These are phyloP conservation scores for Ctenosaura bakeri DNA, from an alignment of 2,797 vertebrate genomes.

Conservation along the genomic window DNA sequence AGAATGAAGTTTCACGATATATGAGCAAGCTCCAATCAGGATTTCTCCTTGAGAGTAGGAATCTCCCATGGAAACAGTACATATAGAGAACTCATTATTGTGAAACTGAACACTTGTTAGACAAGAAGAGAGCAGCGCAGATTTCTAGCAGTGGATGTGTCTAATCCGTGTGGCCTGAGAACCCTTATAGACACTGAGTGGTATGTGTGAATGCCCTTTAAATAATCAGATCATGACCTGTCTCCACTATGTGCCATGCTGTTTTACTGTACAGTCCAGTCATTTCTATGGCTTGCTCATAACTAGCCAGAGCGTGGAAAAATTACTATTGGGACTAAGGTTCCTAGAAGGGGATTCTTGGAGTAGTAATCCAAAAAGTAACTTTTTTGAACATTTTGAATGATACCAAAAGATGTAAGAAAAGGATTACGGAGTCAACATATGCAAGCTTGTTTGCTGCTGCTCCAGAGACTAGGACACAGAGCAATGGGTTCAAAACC, in stretches of 20 bases:
- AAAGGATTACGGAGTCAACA: too few relatives aligned
- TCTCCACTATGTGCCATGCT: not conserved
- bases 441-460: too few relatives aligned
- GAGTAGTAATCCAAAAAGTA: too few relatives aligned
- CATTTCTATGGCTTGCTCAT: not conserved
- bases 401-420: too few relatives aligned
- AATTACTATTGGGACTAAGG: not conserved
- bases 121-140: too few relatives aligned
- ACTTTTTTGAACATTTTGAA: too few relatives aligned
- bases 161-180: not conserved
- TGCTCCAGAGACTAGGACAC: too few relatives aligned
- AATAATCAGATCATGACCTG: not conserved
- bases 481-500: too few relatives aligned
- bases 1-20: not conserved
- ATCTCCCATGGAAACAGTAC: not conserved
- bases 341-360: too few relatives aligned
- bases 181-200: not conserved
- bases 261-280: not conserved
- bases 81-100: not conserved
- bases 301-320: not conserved
- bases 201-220: not conserved
- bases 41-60: not conserved
- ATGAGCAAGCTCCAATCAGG: not conserved
- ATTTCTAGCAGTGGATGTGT: not conserved
- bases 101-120: not conserved